A percentile compares a stretch with the other conserved stretches of the same genome.
Conservation (phyloP, 1,140 invertebrate genomes). For the Drosophila virilis region DNA sequence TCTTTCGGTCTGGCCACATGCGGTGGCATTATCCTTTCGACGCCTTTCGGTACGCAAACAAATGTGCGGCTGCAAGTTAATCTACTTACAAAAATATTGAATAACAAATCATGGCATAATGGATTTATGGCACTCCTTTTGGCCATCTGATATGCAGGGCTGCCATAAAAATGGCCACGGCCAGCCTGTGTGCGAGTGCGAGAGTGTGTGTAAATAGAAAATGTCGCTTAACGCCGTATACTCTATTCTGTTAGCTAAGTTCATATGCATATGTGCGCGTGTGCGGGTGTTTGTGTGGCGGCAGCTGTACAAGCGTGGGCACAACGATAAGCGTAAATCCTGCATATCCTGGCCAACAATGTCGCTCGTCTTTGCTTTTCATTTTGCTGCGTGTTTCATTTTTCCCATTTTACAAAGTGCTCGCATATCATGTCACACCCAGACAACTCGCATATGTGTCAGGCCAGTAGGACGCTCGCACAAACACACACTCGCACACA, state of each 20-base stretch:
- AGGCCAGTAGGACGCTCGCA: slow-evolving; percentile 56
- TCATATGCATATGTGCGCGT: background rate
- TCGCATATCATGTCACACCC: slow-evolving; percentile 83
- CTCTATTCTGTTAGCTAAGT: slow-evolving; percentile 21
- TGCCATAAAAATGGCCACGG: slow-evolving; percentile 66
- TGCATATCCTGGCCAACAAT: slow-evolving; percentile 73
- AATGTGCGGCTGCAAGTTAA: slow-evolving; percentile 79
- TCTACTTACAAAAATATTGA: slow-evolving; percentile 83
- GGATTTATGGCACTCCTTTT: slow-evolving; percentile 77
- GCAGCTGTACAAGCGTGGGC: slow-evolving; percentile 47
- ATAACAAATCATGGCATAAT: slow-evolving; percentile 83
- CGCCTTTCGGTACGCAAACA: slow-evolving; percentile 60
- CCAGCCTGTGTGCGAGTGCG: background rate
- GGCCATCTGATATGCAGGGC: slow-evolving; percentile 71
- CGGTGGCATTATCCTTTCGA: slow-evolving; percentile 67
- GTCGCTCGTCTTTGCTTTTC: slow-evolving; percentile 49
- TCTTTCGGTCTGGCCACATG: slow-evolving; percentile 21
- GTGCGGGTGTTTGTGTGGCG: slow-evolving; percentile 18
- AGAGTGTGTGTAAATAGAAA: slow-evolving; percentile 65
- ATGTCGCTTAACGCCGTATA: slow-evolving; percentile 60
- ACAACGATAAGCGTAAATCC: slow-evolving; percentile 73
- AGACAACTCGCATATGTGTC: slow-evolving; percentile 79
- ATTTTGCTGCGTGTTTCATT: slow-evolving; percentile 60
- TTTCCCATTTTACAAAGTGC: slow-evolving; percentile 82
- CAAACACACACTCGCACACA: slow-evolving; percentile 35